phyloP scores from a whole-genome alignment of 2,113 vertebrate genomes.

The Galemys pyrenaicus region DNA sequence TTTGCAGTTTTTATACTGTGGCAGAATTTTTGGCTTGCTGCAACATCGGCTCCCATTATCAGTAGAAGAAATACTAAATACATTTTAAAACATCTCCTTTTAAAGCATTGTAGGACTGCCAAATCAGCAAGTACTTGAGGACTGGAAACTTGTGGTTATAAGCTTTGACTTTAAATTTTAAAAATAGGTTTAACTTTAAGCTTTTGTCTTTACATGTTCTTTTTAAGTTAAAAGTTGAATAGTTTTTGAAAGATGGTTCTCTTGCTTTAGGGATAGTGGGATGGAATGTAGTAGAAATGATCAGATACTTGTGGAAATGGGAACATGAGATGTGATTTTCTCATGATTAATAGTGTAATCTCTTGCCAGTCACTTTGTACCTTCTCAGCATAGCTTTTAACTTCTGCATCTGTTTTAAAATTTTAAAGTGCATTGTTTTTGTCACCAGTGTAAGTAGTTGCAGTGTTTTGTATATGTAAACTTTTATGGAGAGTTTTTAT shows the following conservation, averaged over 20 bases:
- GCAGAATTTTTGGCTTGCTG: not conserved
- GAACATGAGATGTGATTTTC: not conserved
- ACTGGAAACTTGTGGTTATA: not conserved
- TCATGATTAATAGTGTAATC: not conserved
- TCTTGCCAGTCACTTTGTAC: not conserved
- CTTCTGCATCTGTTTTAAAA: constrained; percentile 26
- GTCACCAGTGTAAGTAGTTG: not conserved
- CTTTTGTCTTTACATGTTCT: not conserved
- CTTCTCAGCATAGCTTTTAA: not conserved
- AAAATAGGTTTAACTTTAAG: not conserved
- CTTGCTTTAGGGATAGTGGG: not conserved
- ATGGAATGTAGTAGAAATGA: not conserved
- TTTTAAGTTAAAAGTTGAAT: not conserved
- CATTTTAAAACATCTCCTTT: not conserved
- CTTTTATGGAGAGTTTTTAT: not conserved
- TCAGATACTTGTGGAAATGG: not conserved
- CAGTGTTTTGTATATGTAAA: not conserved
- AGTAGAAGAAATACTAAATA: not conserved
- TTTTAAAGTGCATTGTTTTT: not conserved
- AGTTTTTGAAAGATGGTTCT: not conserved
- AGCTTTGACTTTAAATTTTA: not conserved
- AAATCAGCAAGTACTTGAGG: not conserved
- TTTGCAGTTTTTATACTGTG: not conserved
- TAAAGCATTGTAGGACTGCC: not conserved
- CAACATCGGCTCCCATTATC: not conserved